Evolutionary conservation across 2,113 vertebrate species (phyloP).

Genomic region (Antechinus stuartii): DNA sequence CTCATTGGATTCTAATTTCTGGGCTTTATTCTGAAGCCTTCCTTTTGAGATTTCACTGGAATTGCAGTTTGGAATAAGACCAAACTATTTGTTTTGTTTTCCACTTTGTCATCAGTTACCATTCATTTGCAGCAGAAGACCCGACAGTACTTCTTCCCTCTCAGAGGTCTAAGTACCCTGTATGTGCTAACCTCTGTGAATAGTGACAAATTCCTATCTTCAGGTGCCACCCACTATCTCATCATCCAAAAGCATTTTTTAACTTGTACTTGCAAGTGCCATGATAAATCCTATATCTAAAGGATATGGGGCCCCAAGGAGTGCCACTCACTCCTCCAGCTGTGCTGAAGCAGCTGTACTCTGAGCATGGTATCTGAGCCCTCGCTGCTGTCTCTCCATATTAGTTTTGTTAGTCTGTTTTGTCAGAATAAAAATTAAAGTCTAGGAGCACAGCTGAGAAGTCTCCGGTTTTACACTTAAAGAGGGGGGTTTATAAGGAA

Average conservation of each 20-base stretch:
- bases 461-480: background rate
- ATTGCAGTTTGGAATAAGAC: background rate
- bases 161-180: background rate
- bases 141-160: background rate
- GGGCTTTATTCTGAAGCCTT: background rate
- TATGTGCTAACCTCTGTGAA: background rate
- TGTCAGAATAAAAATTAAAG: background rate
- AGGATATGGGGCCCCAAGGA: background rate
- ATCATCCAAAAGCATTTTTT: background rate
- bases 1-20: background rate
- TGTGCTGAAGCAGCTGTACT: background rate
- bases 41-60: background rate
- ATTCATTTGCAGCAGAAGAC: background rate
- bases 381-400: background rate
- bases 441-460: background rate
- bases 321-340: background rate
- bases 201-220: background rate
- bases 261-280: background rate
- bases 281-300: background rate
- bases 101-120: background rate
- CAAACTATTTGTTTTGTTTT: background rate
- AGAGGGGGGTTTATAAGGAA: background rate
- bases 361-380: background rate
- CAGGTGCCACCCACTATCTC: too few species aligned
- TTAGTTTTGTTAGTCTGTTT: background rate